These are phyloP conservation scores for Anarsia innoxiella DNA, from an alignment of 2,888 invertebrate species.

Conservation along the genomic window DNA sequence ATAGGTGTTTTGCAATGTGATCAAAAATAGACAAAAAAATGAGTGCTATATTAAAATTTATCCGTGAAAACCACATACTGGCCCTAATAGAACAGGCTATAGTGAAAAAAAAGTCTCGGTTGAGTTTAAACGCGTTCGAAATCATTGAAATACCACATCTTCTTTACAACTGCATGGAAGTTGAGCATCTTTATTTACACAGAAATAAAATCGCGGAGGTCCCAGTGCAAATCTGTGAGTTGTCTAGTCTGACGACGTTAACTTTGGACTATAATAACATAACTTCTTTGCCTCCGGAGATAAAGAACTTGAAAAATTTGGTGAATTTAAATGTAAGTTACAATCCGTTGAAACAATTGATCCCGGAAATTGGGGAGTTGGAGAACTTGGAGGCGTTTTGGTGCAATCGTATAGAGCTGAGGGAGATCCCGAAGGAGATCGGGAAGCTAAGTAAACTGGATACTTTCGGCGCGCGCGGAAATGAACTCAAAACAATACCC, in stretches of 20 bases:
- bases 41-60: slow-evolving; percentile 80
- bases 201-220: slow-evolving; percentile 75
- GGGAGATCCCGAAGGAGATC: slow-evolving; percentile 76
- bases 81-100: slow-evolving; percentile 80
- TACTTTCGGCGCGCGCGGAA: slow-evolving; percentile 80
- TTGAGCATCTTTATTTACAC: slow-evolving; percentile 78
- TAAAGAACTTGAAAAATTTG: slow-evolving; percentile 74
- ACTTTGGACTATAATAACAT: slow-evolving; percentile 80
- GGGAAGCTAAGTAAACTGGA: slow-evolving; percentile 76
- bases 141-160: slow-evolving; percentile 75
- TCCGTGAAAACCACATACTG: slow-evolving; percentile 80
- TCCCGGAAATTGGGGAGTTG: slow-evolving; percentile 76
- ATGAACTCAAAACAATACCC: slow-evolving; percentile 74
- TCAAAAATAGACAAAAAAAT: slow-evolving; percentile 58
- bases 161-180: slow-evolving; percentile 71
- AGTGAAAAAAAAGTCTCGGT: slow-evolving; percentile 71
- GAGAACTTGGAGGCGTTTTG: slow-evolving; percentile 78
- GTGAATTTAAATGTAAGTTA: slow-evolving; percentile 80
- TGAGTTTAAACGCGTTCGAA: slow-evolving; percentile 79
- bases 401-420: slow-evolving; percentile 77
- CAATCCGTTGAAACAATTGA: slow-evolving; percentile 75
- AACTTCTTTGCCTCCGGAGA: slow-evolving; percentile 73
- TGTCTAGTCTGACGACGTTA: slow-evolving; percentile 75
- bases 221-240: slow-evolving; percentile 60
- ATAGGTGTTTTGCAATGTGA: slow-evolving; percentile 47